Conservation (phyloP, 2,797 vertebrate genomes). For the Hylomyscus alleni region DNA sequence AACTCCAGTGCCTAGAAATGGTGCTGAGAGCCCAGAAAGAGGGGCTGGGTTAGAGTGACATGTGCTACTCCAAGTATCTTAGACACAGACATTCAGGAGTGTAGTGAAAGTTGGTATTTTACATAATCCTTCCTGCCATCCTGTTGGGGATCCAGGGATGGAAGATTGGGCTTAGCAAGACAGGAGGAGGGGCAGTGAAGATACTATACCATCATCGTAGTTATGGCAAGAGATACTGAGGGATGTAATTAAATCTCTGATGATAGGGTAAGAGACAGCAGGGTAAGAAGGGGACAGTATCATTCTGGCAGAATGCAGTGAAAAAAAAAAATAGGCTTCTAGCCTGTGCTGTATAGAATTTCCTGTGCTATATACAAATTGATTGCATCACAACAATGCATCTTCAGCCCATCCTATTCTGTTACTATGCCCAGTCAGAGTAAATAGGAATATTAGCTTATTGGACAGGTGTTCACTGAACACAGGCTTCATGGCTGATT, state of each 20-base stretch:
- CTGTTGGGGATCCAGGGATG: background rate
- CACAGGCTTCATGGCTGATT: background rate
- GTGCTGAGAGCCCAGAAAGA: rapidly evolving
- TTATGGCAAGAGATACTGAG: background rate
- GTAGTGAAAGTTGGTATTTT: background rate
- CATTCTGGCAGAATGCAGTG: background rate
- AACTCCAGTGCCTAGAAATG: no score
- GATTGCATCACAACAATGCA: background rate
- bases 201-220: background rate
- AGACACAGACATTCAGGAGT: no score
- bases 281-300: background rate
- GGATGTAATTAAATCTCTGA: no score
- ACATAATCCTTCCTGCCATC: background rate
- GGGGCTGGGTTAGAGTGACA: rapidly evolving
- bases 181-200: background rate
- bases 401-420: background rate
- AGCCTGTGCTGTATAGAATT: background rate
- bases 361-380: background rate
- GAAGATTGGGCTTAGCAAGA: background rate
- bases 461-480: no score
- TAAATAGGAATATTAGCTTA: background rate
- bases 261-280: background rate
- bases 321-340: slow-evolving; percentile 48
- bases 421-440: background rate
- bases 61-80: background rate